phyloP scores from a whole-genome alignment of 2,888 invertebrate species.

The Spodoptera picta region DNA sequence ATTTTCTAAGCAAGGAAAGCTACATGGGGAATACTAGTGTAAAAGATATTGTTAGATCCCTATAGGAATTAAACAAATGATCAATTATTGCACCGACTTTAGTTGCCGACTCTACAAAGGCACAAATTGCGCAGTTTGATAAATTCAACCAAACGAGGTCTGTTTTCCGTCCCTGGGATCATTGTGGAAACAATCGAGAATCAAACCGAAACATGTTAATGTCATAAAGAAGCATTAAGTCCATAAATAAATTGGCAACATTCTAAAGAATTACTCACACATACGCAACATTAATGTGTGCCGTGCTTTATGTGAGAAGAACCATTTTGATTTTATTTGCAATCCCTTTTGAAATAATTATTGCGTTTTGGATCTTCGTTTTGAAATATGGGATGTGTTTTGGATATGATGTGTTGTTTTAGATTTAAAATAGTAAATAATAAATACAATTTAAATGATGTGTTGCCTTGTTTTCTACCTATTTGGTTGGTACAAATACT shows the following conservation, averaged over 20 bases:
- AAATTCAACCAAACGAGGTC: constrained; percentile 19
- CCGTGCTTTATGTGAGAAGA: constrained; percentile 5
- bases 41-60: too few relatives aligned
- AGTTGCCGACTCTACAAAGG: constrained; percentile 1
- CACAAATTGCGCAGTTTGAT: constrained; percentile 38
- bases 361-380: constrained; percentile 2
- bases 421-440: too few relatives aligned
- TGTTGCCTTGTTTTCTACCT: too few relatives aligned
- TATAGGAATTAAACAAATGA: too few relatives aligned
- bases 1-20: too few relatives aligned
- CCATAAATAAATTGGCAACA: constrained; percentile 44
- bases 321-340: constrained; percentile 23
- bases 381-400: too few relatives aligned
- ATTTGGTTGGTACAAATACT: too few relatives aligned
- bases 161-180: constrained; percentile 40
- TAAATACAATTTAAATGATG: too few relatives aligned
- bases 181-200: constrained; percentile 41
- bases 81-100: neutral
- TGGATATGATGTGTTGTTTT: too few relatives aligned
- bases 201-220: constrained; percentile 33
- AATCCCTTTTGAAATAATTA: neutral
- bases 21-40: too few relatives aligned
- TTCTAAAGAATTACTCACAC: constrained; percentile 40
- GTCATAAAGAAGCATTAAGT: constrained; percentile 48
- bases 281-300: neutral